These are phyloP conservation scores for Aleiodes sp. DNA, from an alignment of 1,140 invertebrate genomes.

Conservation along the genomic window DNA sequence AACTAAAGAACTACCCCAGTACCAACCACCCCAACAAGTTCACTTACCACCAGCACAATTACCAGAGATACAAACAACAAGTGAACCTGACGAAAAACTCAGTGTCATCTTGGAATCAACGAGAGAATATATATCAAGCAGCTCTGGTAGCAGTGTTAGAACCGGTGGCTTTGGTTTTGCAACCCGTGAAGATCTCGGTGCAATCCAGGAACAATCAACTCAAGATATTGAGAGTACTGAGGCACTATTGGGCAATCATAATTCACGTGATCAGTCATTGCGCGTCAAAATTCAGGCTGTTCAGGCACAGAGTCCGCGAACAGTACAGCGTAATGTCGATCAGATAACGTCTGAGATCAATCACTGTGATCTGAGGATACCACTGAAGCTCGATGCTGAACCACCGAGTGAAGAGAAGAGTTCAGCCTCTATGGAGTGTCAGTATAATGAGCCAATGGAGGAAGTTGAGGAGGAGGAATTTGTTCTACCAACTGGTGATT, in stretches of 20 bases:
- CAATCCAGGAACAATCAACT: slow-evolving; percentile 51
- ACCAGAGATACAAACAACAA: not conserved
- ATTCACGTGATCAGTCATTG: slow-evolving; percentile 58
- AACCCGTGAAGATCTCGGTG: slow-evolving; percentile 50
- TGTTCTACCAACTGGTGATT: slow-evolving; percentile 54
- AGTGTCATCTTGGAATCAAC: slow-evolving; percentile 59
- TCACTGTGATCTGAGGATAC: slow-evolving; percentile 60
- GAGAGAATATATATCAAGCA: slow-evolving; percentile 58
- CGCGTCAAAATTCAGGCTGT: slow-evolving; percentile 60
- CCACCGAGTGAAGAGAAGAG: slow-evolving; percentile 43
- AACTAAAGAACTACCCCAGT: slow-evolving; percentile 44
- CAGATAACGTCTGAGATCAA: slow-evolving; percentile 63
- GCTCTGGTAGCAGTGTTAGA: slow-evolving; percentile 51
- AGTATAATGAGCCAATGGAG: slow-evolving; percentile 60
- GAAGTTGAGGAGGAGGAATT: slow-evolving; percentile 53
- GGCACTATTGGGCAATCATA: slow-evolving; percentile 38
- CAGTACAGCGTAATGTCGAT: slow-evolving; percentile 62
- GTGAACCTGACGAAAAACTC: slow-evolving; percentile 53
- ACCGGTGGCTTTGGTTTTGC: slow-evolving; percentile 50
- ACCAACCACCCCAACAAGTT: slow-evolving; percentile 39
- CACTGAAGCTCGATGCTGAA: slow-evolving; percentile 50
- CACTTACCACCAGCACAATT: slow-evolving; percentile 9
- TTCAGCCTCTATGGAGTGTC: slow-evolving; percentile 54
- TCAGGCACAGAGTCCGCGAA: slow-evolving; percentile 63
- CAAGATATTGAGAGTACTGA: slow-evolving; percentile 39